Percentiles rank a stretch among this genome's conserved stretches.
phyloP scores from a whole-genome alignment of 2,888 invertebrate genomes.

The Lacanobia oleracea region DNA sequence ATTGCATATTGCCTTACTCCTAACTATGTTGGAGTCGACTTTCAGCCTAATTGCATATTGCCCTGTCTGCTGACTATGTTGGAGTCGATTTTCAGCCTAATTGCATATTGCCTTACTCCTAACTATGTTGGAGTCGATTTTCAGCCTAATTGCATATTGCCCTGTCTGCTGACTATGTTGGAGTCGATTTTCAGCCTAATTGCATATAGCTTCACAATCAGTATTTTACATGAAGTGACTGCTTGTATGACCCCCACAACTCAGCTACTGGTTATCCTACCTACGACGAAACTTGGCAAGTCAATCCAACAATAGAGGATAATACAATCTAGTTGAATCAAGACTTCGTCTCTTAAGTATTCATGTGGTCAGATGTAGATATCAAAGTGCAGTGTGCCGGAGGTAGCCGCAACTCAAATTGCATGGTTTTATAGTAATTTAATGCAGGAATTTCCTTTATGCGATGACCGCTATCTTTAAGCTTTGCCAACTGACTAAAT shows the following conservation, averaged over 20 bases:
- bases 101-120: no score
- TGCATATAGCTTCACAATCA: background rate
- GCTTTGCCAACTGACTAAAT: slow-evolving; percentile 59
- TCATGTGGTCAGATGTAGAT: slow-evolving; percentile 41
- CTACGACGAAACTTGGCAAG: background rate
- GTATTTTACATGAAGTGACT: background rate
- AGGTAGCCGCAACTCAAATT: slow-evolving; percentile 55
- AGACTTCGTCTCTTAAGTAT: slow-evolving; percentile 29
- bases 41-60: no score
- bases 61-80: no score
- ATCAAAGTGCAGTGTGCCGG: slow-evolving; percentile 34
- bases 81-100: no score
- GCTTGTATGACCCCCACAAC: background rate
- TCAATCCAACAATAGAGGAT: background rate
- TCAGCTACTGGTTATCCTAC: background rate
- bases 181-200: no score
- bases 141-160: no score
- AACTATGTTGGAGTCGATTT: no score
- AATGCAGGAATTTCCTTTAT: slow-evolving; percentile 64
- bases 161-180: no score
- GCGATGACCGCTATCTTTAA: slow-evolving; percentile 52
- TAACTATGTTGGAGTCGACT: no score
- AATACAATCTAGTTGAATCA: slow-evolving; percentile 10
- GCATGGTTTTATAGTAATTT: slow-evolving; percentile 63
- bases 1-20: no score